These are phyloP conservation scores for Cactoblastis cactorum DNA, from an alignment of 2,888 invertebrate genomes.

Conservation along the genomic window DNA sequence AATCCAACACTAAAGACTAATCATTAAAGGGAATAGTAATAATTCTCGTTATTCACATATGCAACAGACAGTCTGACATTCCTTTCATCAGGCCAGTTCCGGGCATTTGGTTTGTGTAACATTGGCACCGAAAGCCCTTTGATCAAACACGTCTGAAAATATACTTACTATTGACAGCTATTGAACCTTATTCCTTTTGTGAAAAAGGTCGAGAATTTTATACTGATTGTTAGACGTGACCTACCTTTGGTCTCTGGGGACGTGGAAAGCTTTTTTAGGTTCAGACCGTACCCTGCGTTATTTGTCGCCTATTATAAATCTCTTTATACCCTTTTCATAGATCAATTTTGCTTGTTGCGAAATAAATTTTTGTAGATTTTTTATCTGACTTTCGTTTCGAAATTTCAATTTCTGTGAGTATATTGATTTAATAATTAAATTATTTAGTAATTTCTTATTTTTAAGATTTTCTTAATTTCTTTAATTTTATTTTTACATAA, in stretches of 20 bases:
- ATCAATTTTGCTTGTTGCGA: neutral
- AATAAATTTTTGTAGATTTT: neutral
- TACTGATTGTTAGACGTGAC: neutral
- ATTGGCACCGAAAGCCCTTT: conserved; percentile 48
- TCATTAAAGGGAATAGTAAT: conserved; percentile 1
- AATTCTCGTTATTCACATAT: conserved; percentile 16
- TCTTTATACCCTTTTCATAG: neutral
- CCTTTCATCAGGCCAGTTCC: conserved; percentile 48
- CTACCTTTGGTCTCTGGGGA: conserved; percentile 2
- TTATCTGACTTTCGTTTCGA: no score
- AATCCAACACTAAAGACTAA: conserved; percentile 3
- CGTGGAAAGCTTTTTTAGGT: neutral
- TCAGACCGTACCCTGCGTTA: neutral
- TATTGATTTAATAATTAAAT: no score
- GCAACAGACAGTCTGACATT: conserved; percentile 17
- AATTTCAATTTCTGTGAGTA: no score
- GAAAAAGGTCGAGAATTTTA: conserved; percentile 4
- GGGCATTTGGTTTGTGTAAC: conserved; percentile 56
- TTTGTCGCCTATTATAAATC: conserved; percentile 1
- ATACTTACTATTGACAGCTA: neutral
- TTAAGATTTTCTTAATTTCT: no score
- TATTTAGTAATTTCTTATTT: no score
- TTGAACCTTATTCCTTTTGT: neutral
- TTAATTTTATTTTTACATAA: no score
- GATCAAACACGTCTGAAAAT: conserved; percentile 29